Evolutionary conservation across 2,888 invertebrate species (phyloP), one percentile per base, ranked within the genome.

Genomic region (Caenorhabditis sp.): DNA sequence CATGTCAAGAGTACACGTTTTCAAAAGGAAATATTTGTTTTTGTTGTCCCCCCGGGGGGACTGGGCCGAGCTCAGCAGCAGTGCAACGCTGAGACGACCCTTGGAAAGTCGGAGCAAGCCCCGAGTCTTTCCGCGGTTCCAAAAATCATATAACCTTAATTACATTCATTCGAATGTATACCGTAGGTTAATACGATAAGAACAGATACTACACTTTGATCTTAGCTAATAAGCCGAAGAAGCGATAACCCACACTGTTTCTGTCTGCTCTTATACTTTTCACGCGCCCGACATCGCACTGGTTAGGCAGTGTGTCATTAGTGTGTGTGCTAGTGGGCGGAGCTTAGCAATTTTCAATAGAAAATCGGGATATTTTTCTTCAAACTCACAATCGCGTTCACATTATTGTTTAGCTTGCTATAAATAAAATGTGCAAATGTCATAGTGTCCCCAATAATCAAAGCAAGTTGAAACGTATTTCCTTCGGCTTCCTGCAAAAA

Each of bases 381-480:
- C 62, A 19, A 58, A 76, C 84, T 70, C 57, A 86, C 86, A 59
- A 85, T 77, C 4, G 87, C 86, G 19, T 81, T 68, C 8, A 68
- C 65, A 43, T 79, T 81, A 37, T 79, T 69, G 3, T 67, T 74
- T 8, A 88, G 72, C 60, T 83, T 77, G 58, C 83, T 85, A 81
- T 87, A 88, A 23, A 88, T 81, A 63, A 88, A 66, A 62, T 88
- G 88, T 4, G 85, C 86, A 64, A 88, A 88, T 27, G 86, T 83
- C 65, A 84, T 84, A 36, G 78, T 67, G 26, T 84, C 81, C 12
- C 86, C 86, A 55, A 87, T 71, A 26, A 88, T 86, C 50, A 88
- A 65, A 4, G 86, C 87, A 54, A 86, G 21, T 83, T 88, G 88
- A 69, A 88, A 88, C 37, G 81, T 66, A 59, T 85, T 86, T 23